Percentiles rank a stretch among this genome's conserved stretches.
Evolutionary conservation across 2,113 vertebrate species (phyloP).

Genomic region (Rhipidura dahli): DNA sequence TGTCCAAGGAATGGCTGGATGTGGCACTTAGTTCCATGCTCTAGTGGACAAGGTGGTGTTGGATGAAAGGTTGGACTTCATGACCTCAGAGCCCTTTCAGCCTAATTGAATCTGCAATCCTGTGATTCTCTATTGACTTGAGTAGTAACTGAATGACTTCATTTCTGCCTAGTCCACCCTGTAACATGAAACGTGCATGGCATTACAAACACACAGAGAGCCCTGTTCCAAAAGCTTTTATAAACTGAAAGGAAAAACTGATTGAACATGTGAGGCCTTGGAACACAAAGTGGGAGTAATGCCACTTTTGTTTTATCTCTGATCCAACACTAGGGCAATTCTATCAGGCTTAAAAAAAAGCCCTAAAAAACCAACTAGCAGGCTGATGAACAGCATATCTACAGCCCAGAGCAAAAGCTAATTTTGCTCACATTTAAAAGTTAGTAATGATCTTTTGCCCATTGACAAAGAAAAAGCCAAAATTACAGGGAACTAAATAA

Average conservation of each 20-base stretch:
- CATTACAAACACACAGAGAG: neutral
- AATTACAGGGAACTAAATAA: neutral
- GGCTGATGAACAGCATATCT: neutral
- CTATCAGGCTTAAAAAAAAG: neutral
- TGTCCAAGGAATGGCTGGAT: too few species aligned
- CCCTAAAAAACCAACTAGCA: neutral
- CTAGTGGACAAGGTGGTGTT: neutral
- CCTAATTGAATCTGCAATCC: neutral
- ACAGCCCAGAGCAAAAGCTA: neutral
- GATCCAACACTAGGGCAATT: neutral
- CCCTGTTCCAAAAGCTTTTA: neutral
- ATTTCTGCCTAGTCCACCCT: neutral
- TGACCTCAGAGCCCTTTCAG: neutral
- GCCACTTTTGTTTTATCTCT: neutral
- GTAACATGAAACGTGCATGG: fast-evolving
- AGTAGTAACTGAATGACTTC: neutral
- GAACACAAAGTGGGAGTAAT: neutral
- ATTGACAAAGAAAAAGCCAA: neutral
- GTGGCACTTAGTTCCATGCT: neutral
- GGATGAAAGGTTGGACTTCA: neutral
- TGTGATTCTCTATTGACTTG: neutral
- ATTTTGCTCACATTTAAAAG: neutral
- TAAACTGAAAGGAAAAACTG: neutral
- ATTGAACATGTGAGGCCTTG: neutral
- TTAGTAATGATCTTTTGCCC: neutral